Evolutionary conservation across 2,113 vertebrate species (phyloP), one percentile per base, ranked within the genome.

Genomic region (Aleadryas rufinucha): DNA sequence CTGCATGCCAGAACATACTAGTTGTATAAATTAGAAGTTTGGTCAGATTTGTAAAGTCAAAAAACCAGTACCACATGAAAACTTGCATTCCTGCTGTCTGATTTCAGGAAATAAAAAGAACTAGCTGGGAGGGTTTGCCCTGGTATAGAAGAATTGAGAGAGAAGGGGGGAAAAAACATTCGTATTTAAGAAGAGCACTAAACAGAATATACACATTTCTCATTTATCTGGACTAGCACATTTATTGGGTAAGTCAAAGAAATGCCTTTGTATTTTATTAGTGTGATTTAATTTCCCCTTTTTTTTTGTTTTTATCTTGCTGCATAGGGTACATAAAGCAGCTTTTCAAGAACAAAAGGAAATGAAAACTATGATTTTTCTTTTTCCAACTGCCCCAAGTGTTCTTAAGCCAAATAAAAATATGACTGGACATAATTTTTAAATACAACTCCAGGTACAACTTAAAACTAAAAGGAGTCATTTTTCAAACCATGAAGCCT

Each of bases 361-460:
- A 96, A 93, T 88, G 33, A 91, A 95, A 96, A 72, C 78, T 50
- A 72, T 86, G 78, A 93, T 92, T 92, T 96, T 81, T 61, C n/a
- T 82, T 77, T 89, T 89, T 45, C 53, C 39, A 52, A 63, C 85
- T 78, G 44, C 52, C 93, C 64, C 65, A 74, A 92, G 35, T 69
- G 74, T 87, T 95, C 61, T 52, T 93, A 54, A 84, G 10, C 60
- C 68, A 91, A 91, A 93, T 90, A 90, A 91, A 96, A 95, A 86
- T 69, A 87, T 28, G 39, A 79, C 30, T 75, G 45, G 57, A 42
- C 14, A 56, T 87, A 70, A 77, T 84, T 92, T 96, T 91, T 35
- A 75, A 93, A 89, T 84, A 56, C 65, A 92, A 60, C 41, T 81
- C n/a, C 42, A 69, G 23, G 45, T 96, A 69, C 86, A 93, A 83